Percentiles rank a stretch among this genome's conserved stretches.
Conservation (phyloP, 2,888 invertebrate genomes). For the Salticus scenicus region DNA sequence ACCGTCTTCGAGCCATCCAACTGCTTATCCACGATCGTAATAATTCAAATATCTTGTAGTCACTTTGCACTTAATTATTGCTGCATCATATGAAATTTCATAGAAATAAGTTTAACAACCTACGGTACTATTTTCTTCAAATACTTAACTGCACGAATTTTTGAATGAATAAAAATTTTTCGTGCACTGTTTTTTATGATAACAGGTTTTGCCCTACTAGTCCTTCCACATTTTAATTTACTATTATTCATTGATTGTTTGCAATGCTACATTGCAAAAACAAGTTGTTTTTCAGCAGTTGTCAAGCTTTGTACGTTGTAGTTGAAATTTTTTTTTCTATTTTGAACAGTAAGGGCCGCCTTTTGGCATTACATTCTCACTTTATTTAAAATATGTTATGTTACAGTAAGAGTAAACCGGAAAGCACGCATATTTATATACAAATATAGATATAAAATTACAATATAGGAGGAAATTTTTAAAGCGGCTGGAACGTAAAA, state of each 20-base stretch:
- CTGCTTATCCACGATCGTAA: background rate
- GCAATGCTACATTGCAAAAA: background rate
- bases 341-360: no score
- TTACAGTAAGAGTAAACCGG: no score
- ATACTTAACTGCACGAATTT: background rate
- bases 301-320: background rate
- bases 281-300: background rate
- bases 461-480: no score
- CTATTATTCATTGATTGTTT: background rate
- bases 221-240: background rate
- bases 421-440: no score
- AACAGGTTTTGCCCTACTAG: background rate
- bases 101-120: background rate
- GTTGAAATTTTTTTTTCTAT: no score
- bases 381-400: no score
- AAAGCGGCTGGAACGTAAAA: no score
- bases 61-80: background rate
- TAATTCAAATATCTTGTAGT: background rate
- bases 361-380: no score
- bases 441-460: no score
- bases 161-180: background rate
- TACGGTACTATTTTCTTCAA: background rate
- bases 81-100: background rate
- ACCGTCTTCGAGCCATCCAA: background rate
- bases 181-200: background rate